Evolutionary conservation across 1,140 invertebrate genomes (phyloP), one percentile per base, ranked within the genome.

Genomic region (Chionoecetes opilio): DNA sequence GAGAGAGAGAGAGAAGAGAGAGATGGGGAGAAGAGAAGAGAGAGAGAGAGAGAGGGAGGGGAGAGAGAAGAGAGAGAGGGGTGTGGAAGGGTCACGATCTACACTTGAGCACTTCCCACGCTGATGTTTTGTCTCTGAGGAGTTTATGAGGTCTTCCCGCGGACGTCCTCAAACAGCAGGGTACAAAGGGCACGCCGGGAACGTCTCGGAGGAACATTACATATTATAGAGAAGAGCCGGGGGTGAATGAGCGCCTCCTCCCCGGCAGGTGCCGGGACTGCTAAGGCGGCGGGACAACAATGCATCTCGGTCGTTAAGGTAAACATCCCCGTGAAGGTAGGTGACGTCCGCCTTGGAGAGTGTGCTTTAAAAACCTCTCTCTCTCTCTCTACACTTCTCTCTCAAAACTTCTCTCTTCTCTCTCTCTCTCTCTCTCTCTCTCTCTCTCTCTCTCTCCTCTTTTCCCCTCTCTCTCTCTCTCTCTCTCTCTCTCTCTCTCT

Each of bases 271-370:
- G 91, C 21, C 32, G 29, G 5, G 91, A 85, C 91, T 85, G 37
- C 91, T 21, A 92, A 92, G 17, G 9, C 8, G 5, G 14, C 82
- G 34, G 34, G 31, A 41, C 34, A 92, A n/a, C 53, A 92, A 92
- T 26, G 91, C 31, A 92, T 92, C 29, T 84, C 41, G n/a, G 21
- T 92, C 75, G 91, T 92, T 92, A 84, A 82, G 91, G n/a, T 41
- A 82, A 92, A 92, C 91, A 84, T 92, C 82, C 84, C 75, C 75
- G 75, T 41, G 11, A 84, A 82, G 82, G 34, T 35, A 92, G 53
- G 8, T 91, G 38, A 35, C 35, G 82, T 38, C 46, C 17, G 31
- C 26, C 37, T n/a, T 93, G 37, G 21, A 26, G 53, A 35, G 91
- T 92, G 75, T 32, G 37, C 11, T 1, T 75, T 0, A 75, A 75